Evolutionary conservation across 2,797 vertebrate species (phyloP), one percentile per base, ranked within the genome.

Genomic region (Anniella stebbinsi): DNA sequence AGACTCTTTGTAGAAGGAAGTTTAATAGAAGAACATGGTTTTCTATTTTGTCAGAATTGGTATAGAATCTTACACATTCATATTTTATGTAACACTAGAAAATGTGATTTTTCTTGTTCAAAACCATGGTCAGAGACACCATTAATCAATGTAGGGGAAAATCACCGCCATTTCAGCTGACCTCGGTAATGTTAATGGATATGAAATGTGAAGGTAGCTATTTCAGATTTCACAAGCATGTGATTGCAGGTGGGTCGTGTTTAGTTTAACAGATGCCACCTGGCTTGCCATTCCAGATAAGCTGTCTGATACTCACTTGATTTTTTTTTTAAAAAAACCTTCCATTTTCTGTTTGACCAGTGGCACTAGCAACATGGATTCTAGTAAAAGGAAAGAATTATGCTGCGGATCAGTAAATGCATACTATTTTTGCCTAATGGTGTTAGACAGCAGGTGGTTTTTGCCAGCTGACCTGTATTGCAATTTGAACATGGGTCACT

Each of bases 1-100:
- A 84, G 87, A 87, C 57, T 93, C 70, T 90, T 90, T 86, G 63
- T 87, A 92, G 85, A 95, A 89, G 89, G 73, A 92, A 94, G 91
- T 90, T 80, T 88, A 87, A 93, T 85, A 72, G 36, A 86, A 89
- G 87, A 91, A 92, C 89, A 88, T 70, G 8, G 84, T 91, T 30
- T 86, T 28, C 89, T 89, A 89, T 92, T 87, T 67, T 78, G 48
- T 81, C 77, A 86, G 78, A 89, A 36, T 2, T 33, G 75, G 38
- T 84, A 84, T 77, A 66, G 48, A 93, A 75, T 88, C 17, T 84
- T 93, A 60, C 4, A 7, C 28, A 17, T 87, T 48, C 48, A 88
- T 92, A 76, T 80, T 92, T 92, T 70, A 33, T 93, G 67, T 66
- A 45, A 8, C 88, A 91, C 67, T 75, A 93, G 89, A 90, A 72